Conservation (phyloP, 2,888 invertebrate genomes). For the Sinodicranocentrus sp. region DNA sequence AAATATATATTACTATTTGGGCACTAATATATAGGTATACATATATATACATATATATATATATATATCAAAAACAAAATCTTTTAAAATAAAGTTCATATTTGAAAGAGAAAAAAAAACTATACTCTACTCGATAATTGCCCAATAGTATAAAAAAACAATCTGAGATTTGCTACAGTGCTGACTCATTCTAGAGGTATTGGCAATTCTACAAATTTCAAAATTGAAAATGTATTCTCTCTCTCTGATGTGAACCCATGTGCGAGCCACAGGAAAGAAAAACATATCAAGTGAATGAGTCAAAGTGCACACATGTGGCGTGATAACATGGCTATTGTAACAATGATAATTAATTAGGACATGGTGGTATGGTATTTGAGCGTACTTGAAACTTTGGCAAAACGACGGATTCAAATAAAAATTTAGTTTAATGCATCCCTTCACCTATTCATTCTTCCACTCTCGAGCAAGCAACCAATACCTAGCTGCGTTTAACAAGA, state of each 20-base stretch:
- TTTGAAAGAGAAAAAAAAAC: too few species aligned
- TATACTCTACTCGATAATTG: constrained; percentile 46
- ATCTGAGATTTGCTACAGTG: background rate
- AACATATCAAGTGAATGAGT: background rate
- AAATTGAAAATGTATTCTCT: constrained; percentile 21
- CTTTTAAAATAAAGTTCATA: too few species aligned
- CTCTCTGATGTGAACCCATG: too few species aligned
- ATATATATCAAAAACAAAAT: too few species aligned
- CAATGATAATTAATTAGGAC: constrained; percentile 67
- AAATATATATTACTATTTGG: background rate
- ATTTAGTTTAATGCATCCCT: constrained; percentile 51
- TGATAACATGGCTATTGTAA: constrained; percentile 48
- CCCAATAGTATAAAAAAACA: constrained; percentile 51
- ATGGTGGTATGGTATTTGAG: constrained; percentile 58
- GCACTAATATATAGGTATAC: too few species aligned
- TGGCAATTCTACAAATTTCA: constrained; percentile 56
- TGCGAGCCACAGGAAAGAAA: too few species aligned
- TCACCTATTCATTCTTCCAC: constrained; percentile 59
- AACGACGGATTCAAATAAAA: constrained; percentile 48
- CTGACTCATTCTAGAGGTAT: constrained; percentile 14
- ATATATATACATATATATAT: too few species aligned
- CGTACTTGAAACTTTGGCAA: constrained; percentile 64
- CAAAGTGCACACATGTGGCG: background rate
- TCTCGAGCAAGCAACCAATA: too few species aligned
- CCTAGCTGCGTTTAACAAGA: too few species aligned